Conservation (phyloP, 2,888 invertebrate species). For the Epinotia nisella region DNA sequence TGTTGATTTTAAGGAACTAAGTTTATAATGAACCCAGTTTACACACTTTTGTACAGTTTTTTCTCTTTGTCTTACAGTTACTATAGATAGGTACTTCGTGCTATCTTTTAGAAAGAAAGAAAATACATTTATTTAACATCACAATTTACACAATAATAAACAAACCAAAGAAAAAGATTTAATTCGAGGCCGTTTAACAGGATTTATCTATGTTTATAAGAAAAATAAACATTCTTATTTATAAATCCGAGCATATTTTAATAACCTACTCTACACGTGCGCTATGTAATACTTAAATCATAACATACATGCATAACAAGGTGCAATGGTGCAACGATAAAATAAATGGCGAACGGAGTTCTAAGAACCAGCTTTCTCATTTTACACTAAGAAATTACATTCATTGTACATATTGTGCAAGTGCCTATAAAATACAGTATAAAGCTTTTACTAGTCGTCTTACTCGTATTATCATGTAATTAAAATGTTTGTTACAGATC, state of each 20-base stretch:
- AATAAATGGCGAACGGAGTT: conserved; percentile 31
- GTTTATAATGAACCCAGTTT: background rate
- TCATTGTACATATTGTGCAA: background rate
- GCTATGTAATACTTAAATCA: conserved; percentile 13
- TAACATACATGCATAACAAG: conserved; percentile 20
- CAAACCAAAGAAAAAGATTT: too few species aligned
- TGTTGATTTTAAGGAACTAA: background rate
- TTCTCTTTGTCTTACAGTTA: background rate
- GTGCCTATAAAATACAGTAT: background rate
- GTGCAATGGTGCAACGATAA: conserved; percentile 14
- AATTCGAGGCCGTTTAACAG: too few species aligned
- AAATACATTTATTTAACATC: too few species aligned
- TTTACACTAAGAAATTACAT: conserved; percentile 35
- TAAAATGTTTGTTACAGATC: too few species aligned
- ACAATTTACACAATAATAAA: too few species aligned
- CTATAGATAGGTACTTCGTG: background rate
- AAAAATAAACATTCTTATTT: background rate
- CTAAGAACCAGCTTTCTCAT: conserved; percentile 52
- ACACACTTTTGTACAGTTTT: too few species aligned
- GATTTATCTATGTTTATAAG: too few species aligned
- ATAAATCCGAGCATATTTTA: background rate
- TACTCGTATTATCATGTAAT: too few species aligned
- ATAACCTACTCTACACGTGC: conserved; percentile 16
- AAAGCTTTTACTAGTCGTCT: background rate
- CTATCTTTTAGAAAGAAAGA: background rate